Evolutionary conservation across 2,113 vertebrate genomes (phyloP).

Genomic region (Neodon shergylaensis): DNA sequence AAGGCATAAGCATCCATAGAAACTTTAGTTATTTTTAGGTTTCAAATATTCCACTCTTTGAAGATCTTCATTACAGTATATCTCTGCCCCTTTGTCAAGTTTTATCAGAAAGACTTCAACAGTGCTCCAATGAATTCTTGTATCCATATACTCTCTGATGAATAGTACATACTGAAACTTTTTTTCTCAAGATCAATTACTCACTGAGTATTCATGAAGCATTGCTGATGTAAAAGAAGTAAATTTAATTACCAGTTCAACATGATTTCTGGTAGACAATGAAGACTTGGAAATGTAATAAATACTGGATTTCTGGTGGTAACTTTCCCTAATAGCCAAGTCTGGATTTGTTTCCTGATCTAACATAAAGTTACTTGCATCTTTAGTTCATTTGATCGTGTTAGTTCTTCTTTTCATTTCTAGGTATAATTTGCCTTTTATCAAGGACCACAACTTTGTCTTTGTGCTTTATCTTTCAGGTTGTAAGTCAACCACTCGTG

Average conservation of each 20-base stretch:
- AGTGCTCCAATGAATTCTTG: background rate
- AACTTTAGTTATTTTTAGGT: background rate
- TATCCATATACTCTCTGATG: background rate
- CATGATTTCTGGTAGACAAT: background rate
- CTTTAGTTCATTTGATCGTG: background rate
- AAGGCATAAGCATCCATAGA: background rate
- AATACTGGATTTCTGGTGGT: background rate
- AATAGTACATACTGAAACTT: background rate
- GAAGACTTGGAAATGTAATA: background rate
- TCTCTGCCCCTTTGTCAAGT: background rate
- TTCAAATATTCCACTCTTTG: background rate
- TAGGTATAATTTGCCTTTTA: fast-evolving
- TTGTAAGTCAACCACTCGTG: conserved; percentile 54
- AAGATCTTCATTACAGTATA: background rate
- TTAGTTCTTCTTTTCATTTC: fast-evolving
- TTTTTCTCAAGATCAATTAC: background rate
- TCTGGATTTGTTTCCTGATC: background rate
- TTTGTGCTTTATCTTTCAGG: conserved; percentile 72
- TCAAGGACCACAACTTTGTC: background rate
- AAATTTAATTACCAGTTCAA: background rate
- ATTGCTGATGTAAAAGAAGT: background rate
- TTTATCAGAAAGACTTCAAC: background rate
- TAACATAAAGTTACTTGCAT: background rate
- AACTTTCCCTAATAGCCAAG: background rate
- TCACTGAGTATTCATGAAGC: fast-evolving